Conservation (phyloP, 2,797 vertebrate genomes). For the Myotis vivesi region DNA sequence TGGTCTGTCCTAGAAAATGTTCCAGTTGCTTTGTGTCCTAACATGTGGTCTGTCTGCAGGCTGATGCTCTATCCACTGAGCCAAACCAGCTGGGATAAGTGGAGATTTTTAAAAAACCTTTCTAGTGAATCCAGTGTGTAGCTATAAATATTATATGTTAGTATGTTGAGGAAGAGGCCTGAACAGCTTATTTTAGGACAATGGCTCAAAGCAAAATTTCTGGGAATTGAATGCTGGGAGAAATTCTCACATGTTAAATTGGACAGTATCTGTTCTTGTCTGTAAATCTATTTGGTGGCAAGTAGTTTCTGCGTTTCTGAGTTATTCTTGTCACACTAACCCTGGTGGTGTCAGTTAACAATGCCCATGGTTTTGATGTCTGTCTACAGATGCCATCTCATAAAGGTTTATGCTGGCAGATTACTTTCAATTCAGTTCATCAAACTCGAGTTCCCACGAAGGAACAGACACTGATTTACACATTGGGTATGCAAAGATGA, state of each 20-base stretch:
- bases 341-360: not conserved
- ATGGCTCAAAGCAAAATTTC: constrained; percentile 19
- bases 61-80: no score
- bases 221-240: constrained; percentile 6
- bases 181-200: not conserved
- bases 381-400: not conserved
- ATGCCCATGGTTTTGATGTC: not conserved
- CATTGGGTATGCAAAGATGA: not conserved
- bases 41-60: no score
- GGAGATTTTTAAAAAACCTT: not conserved
- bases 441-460: not conserved
- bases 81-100: not conserved
- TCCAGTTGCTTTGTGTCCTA: no score
- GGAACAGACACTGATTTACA: not conserved
- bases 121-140: not conserved
- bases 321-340: constrained; percentile 9
- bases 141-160: not conserved
- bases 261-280: constrained; percentile 7
- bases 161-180: not conserved
- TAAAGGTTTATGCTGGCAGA: not conserved
- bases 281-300: not conserved
- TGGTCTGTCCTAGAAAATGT: no score
- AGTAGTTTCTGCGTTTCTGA: not conserved
- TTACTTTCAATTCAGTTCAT: not conserved
- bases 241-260: not conserved